Evolutionary conservation across 2,113 vertebrate species (phyloP).

Genomic region (Struthidea cinerea): DNA sequence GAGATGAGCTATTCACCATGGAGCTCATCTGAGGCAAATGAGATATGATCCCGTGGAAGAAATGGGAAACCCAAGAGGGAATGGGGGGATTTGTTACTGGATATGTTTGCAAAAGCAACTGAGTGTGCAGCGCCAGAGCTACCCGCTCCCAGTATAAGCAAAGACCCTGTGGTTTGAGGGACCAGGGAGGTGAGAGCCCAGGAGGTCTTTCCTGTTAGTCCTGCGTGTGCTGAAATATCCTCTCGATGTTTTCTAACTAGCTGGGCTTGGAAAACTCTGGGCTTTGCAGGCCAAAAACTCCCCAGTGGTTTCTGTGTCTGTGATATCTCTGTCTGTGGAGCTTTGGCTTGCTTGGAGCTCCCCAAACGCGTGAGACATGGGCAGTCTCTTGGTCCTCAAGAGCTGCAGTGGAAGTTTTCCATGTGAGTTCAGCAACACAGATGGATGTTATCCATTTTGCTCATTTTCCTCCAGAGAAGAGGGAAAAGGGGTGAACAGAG

Average conservation of each 20-base stretch:
- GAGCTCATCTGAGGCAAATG: slow-evolving; percentile 35
- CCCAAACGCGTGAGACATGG: background rate
- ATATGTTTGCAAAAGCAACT: background rate
- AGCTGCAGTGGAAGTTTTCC: background rate
- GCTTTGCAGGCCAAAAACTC: background rate
- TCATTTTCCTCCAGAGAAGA: background rate
- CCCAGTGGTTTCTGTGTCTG: background rate
- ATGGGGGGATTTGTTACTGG: slow-evolving; percentile 26
- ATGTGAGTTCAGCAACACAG: background rate
- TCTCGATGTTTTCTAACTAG: background rate
- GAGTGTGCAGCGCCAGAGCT: background rate
- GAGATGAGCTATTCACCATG: background rate
- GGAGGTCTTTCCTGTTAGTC: background rate
- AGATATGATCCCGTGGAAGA: background rate
- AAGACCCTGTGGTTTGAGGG: background rate
- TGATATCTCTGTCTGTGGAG: background rate
- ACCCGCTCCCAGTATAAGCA: background rate
- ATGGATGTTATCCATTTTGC: background rate
- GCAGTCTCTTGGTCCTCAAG: background rate
- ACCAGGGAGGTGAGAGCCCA: background rate
- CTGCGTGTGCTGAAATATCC: background rate
- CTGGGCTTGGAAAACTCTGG: background rate
- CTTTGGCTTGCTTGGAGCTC: background rate
- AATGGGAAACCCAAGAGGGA: slow-evolving; percentile 13
- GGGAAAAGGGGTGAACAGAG: background rate